Percentiles rank a stretch among this genome's conserved stretches.
phyloP scores from a whole-genome alignment of 2,113 vertebrate genomes.

The Mormyrus iriodes region DNA sequence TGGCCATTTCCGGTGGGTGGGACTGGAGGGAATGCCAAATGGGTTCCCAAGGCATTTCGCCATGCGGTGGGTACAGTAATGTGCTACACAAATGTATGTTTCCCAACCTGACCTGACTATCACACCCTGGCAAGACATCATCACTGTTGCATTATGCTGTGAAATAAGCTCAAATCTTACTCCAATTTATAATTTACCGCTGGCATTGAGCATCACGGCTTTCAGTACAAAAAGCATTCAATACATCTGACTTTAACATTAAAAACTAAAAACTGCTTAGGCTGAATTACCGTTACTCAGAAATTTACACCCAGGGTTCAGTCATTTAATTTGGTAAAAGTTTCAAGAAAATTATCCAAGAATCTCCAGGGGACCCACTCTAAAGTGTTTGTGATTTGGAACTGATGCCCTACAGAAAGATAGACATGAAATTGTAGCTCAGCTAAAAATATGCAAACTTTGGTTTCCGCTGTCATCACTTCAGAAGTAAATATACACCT shows the following conservation, averaged over 20 bases:
- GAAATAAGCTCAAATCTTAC: neutral
- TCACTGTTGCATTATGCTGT: neutral
- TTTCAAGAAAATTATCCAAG: neutral
- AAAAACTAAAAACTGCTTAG: neutral
- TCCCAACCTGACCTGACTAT: neutral
- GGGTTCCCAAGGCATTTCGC: neutral
- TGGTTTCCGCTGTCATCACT: neutral
- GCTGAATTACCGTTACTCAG: neutral
- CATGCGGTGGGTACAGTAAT: neutral
- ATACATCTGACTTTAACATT: neutral
- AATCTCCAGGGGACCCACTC: neutral
- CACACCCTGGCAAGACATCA: neutral
- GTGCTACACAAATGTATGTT: neutral
- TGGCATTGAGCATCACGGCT: neutral
- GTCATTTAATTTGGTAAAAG: neutral
- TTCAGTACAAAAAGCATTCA: neutral
- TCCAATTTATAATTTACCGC: neutral
- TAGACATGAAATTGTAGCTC: neutral
- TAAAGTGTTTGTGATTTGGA: neutral
- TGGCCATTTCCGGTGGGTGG: neutral
- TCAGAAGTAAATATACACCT: neutral
- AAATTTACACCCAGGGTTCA: neutral
- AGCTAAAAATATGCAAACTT: conserved; percentile 11
- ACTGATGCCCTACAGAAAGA: neutral
- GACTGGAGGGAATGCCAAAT: neutral